Evolutionary conservation across 2,888 invertebrate genomes (phyloP), one percentile per base, ranked within the genome.

Genomic region (Notocelia uddmanniana): DNA sequence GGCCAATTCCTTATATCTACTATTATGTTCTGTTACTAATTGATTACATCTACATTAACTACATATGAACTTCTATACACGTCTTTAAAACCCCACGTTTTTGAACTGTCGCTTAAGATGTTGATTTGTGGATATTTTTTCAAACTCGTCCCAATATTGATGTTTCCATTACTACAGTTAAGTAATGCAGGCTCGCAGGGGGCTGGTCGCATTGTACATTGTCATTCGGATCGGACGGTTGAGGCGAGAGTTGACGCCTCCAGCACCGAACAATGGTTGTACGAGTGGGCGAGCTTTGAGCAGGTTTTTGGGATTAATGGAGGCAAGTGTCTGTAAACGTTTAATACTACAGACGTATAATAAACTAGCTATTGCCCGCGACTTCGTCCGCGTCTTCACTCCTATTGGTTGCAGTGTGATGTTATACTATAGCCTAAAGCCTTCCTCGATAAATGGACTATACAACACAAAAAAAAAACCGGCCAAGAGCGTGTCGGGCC

Each of bases 281-380:
- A 41, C 5, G 64, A 66, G 66, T 71, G 71, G 71, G 66, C 63
- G 71, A 66, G 59, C 59, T 67, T 60, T 34, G 59, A 71, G 45
- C 71, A 71, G 66, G 71, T 71, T 71, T 45, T 45, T 54, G 45
- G 59, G 59, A 71, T 60, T 54, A 48, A 71, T 41, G 50, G 34
- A 45, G 50, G 57, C 54, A 52, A 26, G 62, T 50, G 31, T 8
- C 21, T 31, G 58, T 34, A 58, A 31, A 37, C 50, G 41, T 41
- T 26, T 48, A 45, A 57, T 48, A 37, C n/a, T 62, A 18, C 48
- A 59, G 41, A 26, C 45, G 45, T 21, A 60, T 60, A 60, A 60
- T 45, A 41, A 3, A 26, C 2, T 26, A 26, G 2, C 26, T 26
- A 26, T 26, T 31, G 8, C 8, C 5, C 31, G 5, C 31, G 31